Base-by-base conservation (phyloP, 2,113 vertebrate species). In the Micronisus gabar region DNA sequence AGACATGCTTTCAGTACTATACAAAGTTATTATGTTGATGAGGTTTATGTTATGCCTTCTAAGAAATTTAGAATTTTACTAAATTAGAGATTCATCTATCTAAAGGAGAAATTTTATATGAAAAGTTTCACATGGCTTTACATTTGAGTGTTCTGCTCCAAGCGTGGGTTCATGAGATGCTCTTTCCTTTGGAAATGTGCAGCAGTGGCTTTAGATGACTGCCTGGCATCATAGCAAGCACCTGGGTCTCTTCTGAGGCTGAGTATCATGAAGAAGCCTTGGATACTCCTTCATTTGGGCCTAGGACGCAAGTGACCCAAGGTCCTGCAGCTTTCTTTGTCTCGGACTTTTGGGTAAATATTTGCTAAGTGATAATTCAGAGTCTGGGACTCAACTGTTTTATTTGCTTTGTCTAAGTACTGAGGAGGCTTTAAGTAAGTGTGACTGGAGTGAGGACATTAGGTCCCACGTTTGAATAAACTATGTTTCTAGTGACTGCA, bases 101-200 rank as follows among this genome's bases (percentile, higher is more conserved):
- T 52, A 36, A 7, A 27, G n/a, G 47, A 50, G 80, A 63, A 20
- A 32, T 83, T 40, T 41, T 32, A 8, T 29, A 10, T 2, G 12
- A 15, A 25, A 52, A 23, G 34, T 36, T 56, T 74, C 15, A 21
- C 13, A 0, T 30, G 63, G 59, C 59, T 70, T 67, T 82, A 9
- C 5, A 1, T 48, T 47, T 3, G 9, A 22, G 30, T 65, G 30
- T 10, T 56, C 52, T 50, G 47, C 32, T 79, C 41, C 25, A 17
- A 2, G 38, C 0, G 0, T 11, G 38, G 19, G 8, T 34, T 68
- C 2, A 1, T 27, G 79, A 25, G 71, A 8, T 0, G 15, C 32
- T 83, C 20, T 56, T 56, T 3, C 14, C 20, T 65, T 36, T 1
- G 19, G 68, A 58, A 84, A 11, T 29, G 47, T 89, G 36, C 32